Percentiles rank a stretch among this genome's conserved stretches.
Evolutionary conservation across 2,888 invertebrate species (phyloP).

Genomic region (Mimas tiliae): DNA sequence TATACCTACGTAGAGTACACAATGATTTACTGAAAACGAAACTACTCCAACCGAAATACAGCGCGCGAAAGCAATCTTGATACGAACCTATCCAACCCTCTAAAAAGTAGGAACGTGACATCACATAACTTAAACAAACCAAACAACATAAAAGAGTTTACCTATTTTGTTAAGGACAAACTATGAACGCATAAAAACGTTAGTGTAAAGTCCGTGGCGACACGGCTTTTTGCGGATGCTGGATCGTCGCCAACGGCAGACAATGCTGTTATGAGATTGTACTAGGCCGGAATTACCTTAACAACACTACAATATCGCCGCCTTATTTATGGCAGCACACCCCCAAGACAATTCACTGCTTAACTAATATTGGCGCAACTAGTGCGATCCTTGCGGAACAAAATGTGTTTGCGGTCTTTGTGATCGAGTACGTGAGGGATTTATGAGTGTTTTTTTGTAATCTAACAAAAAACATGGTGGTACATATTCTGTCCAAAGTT

Average conservation of each 20-base stretch:
- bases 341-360: conserved; percentile 33
- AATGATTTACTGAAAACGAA: background rate
- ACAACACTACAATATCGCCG: conserved; percentile 35
- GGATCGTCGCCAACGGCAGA: conserved; percentile 61
- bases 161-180: conserved; percentile 16
- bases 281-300: conserved; percentile 47
- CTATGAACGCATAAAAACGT: conserved; percentile 12
- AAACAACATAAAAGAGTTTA: conserved; percentile 20
- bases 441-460: background rate
- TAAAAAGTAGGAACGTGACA: conserved; percentile 21
- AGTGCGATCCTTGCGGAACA: background rate
- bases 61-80: background rate
- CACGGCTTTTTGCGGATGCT: conserved; percentile 49
- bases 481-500: too few relatives aligned
- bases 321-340: conserved; percentile 44
- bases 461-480: background rate
- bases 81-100: conserved; percentile 6
- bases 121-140: conserved; percentile 13
- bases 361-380: conserved; percentile 2
- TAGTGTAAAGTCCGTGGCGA: conserved; percentile 39
- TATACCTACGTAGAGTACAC: background rate
- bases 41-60: background rate
- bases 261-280: conserved; percentile 66
- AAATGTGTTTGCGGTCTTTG: background rate
- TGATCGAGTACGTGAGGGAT: background rate